Evolutionary conservation across 2,888 invertebrate species (phyloP).

Genomic region (Macroteleia sp.): DNA sequence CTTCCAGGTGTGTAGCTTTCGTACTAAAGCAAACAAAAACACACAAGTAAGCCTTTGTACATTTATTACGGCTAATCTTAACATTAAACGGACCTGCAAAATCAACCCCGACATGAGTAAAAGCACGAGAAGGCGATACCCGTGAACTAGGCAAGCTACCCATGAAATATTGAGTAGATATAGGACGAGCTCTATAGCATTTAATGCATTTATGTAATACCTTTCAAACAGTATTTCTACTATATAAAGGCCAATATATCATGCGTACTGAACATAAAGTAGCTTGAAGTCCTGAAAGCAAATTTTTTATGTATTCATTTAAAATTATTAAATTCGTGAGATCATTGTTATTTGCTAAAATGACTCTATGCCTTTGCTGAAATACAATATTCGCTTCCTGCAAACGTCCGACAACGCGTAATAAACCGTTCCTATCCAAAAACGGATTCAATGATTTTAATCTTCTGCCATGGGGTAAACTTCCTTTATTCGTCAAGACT

Average conservation of each 20-base stretch:
- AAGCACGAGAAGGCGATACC: neutral
- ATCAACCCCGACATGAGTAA: neutral
- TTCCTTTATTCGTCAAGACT: too few relatives aligned
- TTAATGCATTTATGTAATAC: neutral
- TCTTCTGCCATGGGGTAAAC: too few relatives aligned
- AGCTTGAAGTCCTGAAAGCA: slow-evolving; percentile 49
- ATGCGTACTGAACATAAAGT: slow-evolving; percentile 45
- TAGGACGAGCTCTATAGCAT: neutral
- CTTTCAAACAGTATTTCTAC: neutral
- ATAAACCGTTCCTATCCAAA: too few relatives aligned
- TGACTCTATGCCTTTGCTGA: neutral
- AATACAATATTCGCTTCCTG: too few relatives aligned
- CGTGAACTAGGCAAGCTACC: neutral
- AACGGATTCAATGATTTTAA: too few relatives aligned
- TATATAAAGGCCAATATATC: neutral
- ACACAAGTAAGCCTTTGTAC: slow-evolving; percentile 6
- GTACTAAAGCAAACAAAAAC: slow-evolving; percentile 17
- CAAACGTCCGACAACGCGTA: too few relatives aligned
- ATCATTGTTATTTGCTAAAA: neutral
- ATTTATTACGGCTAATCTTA: slow-evolving; percentile 7
- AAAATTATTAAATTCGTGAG: neutral
- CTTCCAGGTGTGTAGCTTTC: slow-evolving; percentile 6
- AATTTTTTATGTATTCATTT: slow-evolving; percentile 1
- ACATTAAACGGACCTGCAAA: slow-evolving; percentile 5
- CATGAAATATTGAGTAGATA: neutral